These are phyloP conservation scores for Callionymus lyra DNA, from an alignment of 2,113 vertebrate species.

Conservation along the genomic window DNA sequence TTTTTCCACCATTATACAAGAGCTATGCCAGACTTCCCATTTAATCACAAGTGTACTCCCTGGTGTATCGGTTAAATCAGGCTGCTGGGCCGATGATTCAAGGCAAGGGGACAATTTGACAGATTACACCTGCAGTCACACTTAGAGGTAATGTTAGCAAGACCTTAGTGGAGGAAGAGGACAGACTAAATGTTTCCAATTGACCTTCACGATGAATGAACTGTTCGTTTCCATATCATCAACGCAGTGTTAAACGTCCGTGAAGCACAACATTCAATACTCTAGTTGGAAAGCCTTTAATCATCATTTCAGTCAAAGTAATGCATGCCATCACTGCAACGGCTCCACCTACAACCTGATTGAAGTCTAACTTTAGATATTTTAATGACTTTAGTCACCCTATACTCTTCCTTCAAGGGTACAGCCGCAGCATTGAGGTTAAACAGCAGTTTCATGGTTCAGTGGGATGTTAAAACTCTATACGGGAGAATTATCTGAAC, in stretches of 20 bases:
- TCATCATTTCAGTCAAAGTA: slow-evolving; percentile 29
- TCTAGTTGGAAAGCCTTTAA: slow-evolving; percentile 11
- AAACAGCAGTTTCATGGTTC: slow-evolving; percentile 48
- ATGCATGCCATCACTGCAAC: slow-evolving; percentile 23
- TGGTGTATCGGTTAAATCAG: slow-evolving; percentile 33
- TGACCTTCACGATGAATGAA: slow-evolving; percentile 52
- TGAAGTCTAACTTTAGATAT: slow-evolving; percentile 36
- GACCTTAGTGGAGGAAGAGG: slow-evolving; percentile 20
- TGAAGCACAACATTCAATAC: slow-evolving; percentile 10
- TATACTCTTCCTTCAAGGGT: slow-evolving; percentile 45
- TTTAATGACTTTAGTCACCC: slow-evolving; percentile 21
- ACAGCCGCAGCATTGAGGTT: slow-evolving; percentile 41
- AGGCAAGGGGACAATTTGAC: slow-evolving; percentile 51
- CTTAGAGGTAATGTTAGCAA: slow-evolving; percentile 53
- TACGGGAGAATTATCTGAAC: slow-evolving; percentile 28
- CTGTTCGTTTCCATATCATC: slow-evolving; percentile 22
- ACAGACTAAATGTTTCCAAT: slow-evolving; percentile 46
- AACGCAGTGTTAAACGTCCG: slow-evolving; percentile 18
- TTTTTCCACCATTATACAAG: slow-evolving; percentile 65
- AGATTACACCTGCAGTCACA: slow-evolving; percentile 65
- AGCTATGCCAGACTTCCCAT: slow-evolving; percentile 61
- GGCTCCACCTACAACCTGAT: slow-evolving; percentile 14
- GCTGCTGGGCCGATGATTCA: slow-evolving; percentile 45
- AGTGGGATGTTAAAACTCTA: slow-evolving; percentile 15
- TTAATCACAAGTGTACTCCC: slow-evolving; percentile 53